Evolutionary conservation across 2,113 vertebrate genomes (phyloP), one percentile per base, ranked within the genome.

Genomic region (Boleophthalmus pectinirostris): DNA sequence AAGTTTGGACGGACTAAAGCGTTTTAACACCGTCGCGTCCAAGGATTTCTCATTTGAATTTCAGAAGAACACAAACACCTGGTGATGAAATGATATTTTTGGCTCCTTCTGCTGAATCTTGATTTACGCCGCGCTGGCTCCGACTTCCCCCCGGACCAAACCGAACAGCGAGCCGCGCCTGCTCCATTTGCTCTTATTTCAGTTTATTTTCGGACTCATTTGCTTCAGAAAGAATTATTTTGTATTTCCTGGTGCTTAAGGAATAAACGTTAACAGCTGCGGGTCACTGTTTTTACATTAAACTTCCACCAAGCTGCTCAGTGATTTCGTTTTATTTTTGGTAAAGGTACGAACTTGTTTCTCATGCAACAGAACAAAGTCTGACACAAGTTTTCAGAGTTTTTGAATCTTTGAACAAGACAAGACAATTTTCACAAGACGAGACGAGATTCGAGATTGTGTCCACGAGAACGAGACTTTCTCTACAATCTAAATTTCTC

Each of bases 141-240:
- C 47, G 51, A 5, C 46, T 68, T n/a, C n/a, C n/a, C n/a, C n/a
- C n/a, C n/a, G n/a, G 13, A 56, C 23, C 45, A 49, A 24, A 79
- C 68, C 70, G 85, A 74, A 80, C 63, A 0, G 56, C 65, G 81
- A 82, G 61, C 65, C 68, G 74, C n/a, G 68, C 80, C 76, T 66
- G 4, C 23, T 68, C 76, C 73, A 38, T 64, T 13, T n/a, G 3
- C 68, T 80, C 83, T 7, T 21, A 51, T 21, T 54, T 54, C 20
- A n/a, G 76, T 63, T 68, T 51, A 15, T 53, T 81, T 73, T 79
- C 66, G 79, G 73, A 69, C 57, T 61, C 23, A 56, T 64, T 71
- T 58, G 81, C 66, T 79, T n/a, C 25, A 23, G 14, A 45, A 75
- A 61, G 47, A 74, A 64, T 67, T 73, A 53, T 81, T 73, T 74